Base-by-base conservation (phyloP, 1,140 invertebrate species). In the Mesaphorura yosii region DNA sequence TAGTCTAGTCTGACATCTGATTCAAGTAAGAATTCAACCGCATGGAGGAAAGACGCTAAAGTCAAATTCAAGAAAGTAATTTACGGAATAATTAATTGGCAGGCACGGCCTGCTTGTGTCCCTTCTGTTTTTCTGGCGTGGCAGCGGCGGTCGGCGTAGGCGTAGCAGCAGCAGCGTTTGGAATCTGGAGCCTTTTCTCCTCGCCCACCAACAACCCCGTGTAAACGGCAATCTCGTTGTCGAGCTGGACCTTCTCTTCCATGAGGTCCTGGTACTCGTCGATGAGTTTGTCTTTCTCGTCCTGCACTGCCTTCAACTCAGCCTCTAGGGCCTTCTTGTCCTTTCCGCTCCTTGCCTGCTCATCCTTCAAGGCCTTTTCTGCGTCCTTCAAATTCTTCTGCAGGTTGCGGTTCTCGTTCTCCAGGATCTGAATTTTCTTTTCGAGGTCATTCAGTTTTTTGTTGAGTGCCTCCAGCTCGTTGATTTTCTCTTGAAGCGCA, bases 141-240 rank as follows among this genome's bases (percentile, higher is more conserved):
- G n/a, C n/a, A n/a, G n/a, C n/a, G n/a, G n/a, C n/a, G n/a, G n/a
- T n/a, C n/a, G n/a, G n/a, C n/a, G n/a, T n/a, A n/a, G n/a, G n/a
- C n/a, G n/a, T n/a, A n/a, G n/a, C n/a, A n/a, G n/a, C n/a, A n/a
- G n/a, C n/a, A n/a, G n/a, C n/a, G n/a, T n/a, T n/a, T n/a, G n/a
- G n/a, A n/a, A n/a, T n/a, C n/a, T n/a, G n/a, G n/a, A n/a, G n/a
- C 53, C 53, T n/a, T 15, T 49, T 3, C 31, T 55, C 53, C 45
- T 55, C 53, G 22, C 47, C 48, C 37, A 49, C 53, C 4, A 55
- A 34, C 25, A 55, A 37, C 22, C 25, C 29, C 23, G 31, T 23
- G 41, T 55, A 55, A 22, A 41, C 46, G 1, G 53, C 38, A 14
- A 55, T 31, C 45, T 55, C 53, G 26, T 55, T 55, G 31, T 55